Evolutionary conservation across 2,888 invertebrate genomes (phyloP).

Genomic region (Tridacna gigas): DNA sequence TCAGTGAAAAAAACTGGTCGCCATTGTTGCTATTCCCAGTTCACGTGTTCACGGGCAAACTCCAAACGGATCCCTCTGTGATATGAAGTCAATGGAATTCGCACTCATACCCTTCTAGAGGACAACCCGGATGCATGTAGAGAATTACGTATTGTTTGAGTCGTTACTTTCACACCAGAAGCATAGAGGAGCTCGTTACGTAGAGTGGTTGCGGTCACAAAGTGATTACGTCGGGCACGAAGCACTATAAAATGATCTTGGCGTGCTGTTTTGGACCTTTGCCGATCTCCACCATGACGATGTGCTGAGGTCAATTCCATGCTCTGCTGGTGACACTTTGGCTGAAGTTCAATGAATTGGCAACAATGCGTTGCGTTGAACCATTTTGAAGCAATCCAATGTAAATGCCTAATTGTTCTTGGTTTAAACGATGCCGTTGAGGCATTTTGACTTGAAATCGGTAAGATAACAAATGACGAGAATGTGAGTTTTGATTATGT

Average conservation of each 20-base stretch:
- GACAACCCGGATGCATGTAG: background rate
- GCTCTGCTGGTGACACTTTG: background rate
- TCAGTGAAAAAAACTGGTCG: background rate
- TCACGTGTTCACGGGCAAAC: conserved; percentile 7
- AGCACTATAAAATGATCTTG: background rate
- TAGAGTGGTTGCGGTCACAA: background rate
- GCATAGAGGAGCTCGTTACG: background rate
- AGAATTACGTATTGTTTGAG: background rate
- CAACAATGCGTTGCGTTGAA: conserved; percentile 19
- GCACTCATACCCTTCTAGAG: background rate
- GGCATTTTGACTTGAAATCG: background rate
- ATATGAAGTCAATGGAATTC: background rate
- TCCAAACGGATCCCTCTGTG: background rate
- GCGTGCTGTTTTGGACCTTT: background rate
- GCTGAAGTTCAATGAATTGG: background rate
- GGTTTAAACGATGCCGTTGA: background rate
- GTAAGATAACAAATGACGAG: background rate
- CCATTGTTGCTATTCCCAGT: background rate
- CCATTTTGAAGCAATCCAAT: background rate
- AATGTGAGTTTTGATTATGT: background rate
- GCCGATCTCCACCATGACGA: background rate
- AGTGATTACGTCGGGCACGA: background rate
- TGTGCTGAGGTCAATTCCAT: background rate
- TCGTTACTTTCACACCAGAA: background rate
- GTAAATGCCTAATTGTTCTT: background rate